Base-by-base conservation (phyloP, 2,113 vertebrate genomes). In the Lamprotornis superbus region DNA sequence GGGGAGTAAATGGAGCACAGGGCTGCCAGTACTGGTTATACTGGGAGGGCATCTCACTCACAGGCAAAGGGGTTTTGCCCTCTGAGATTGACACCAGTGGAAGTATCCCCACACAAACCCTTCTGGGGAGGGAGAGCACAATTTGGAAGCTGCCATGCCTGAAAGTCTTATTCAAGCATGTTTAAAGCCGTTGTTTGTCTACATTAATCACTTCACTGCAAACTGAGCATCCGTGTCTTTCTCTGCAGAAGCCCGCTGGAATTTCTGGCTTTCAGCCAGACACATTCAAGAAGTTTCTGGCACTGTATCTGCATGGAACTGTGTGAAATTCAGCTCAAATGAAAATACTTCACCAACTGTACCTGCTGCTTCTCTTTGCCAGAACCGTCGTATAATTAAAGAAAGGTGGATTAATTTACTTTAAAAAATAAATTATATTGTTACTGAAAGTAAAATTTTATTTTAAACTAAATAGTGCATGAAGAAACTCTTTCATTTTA, bases 221-320 rank as follows among this genome's bases (percentile, higher is more conserved):
- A 95, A 92, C 75, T 96, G 86, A 95, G 90, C 93, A 96, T 90
- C 91, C 83, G 4, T 87, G 81, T 92, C 81, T 95, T 89, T 93
- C 88, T 97, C 94, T 90, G 76, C 94, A 99, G 99, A 98, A 99
- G 87, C 99, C 99, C 82, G 98, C 98, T 95, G 99, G 99, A 92
- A 97, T 99, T 28, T 82, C 96, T 68, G 99, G 98, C 95, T 99
- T 99, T 98, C 98, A 98, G 83, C 98, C 99, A 56, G 98, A 98
- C 89, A 98, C 98, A 15, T 99, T 99, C 98, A 98, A 90, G 95
- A 99, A 99, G 98, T 99, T 99, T 97, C 97, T 99, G 97, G 98
- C 99, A 33, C 97, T 99, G 83, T 99, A 99, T 97, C 96, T 99
- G 71, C 98, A 99, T 2, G 99, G 99, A 87, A 98, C 98, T 30